Conservation (phyloP, 2,797 vertebrate genomes). For the Clamator glandarius region DNA sequence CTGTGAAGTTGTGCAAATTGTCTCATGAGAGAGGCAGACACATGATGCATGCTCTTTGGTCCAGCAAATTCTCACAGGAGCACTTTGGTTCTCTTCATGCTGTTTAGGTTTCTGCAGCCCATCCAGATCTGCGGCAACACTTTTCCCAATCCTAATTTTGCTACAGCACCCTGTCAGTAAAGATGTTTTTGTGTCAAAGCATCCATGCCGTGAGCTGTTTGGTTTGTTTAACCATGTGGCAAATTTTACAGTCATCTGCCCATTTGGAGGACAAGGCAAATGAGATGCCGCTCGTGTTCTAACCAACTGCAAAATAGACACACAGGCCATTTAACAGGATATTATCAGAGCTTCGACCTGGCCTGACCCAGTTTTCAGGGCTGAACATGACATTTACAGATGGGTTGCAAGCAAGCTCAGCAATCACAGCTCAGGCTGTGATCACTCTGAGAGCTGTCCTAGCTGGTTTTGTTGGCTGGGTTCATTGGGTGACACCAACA, state of each 20-base stretch:
- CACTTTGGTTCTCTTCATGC: accelerated
- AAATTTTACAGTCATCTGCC: not conserved
- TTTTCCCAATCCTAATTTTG: not conserved
- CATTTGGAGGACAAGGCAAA: not conserved
- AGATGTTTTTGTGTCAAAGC: not conserved
- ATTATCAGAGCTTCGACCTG: not conserved
- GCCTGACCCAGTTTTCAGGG: not conserved
- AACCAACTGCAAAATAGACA: accelerated
- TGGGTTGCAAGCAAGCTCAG: not conserved
- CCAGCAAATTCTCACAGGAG: not conserved
- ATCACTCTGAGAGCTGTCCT: not conserved
- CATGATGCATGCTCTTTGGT: not conserved
- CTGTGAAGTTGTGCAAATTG: not conserved
- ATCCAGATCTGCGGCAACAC: not conserved
- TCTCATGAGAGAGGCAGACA: not conserved
- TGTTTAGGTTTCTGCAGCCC: not conserved
- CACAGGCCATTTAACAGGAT: not conserved
- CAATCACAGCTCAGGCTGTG: not conserved
- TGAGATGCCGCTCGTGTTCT: not conserved
- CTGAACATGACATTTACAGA: not conserved
- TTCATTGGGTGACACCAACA: not conserved
- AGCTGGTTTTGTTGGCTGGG: not conserved
- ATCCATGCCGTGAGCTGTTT: not conserved
- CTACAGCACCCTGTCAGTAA: accelerated
- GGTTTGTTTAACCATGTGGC: not conserved